Evolutionary conservation across 2,888 invertebrate genomes (phyloP), one percentile per base, ranked within the genome.

Genomic region (Dolichomitus sp.): DNA sequence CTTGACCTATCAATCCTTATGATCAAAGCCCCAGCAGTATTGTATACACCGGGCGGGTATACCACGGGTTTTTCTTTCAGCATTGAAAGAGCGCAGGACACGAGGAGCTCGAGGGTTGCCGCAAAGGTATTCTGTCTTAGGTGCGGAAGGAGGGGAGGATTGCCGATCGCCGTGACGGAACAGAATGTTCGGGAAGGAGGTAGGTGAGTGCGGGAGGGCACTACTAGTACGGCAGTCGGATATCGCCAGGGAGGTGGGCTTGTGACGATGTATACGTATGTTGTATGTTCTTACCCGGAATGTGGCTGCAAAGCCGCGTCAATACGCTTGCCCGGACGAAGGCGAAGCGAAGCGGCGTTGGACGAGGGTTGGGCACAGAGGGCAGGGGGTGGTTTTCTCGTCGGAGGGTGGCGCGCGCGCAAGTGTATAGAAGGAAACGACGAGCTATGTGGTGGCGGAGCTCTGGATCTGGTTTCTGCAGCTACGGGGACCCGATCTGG

Each of bases 291-390:
- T 90, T 88, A 85, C 84, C 86, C 83, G 89, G 90, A 91, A 91
- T 91, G 89, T 88, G 83, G 89, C 86, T 89, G 90, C 88, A 90
- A 90, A 91, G 91, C 86, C 88, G 88, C 91, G 90, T 92, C 92
- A 91, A 91, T 92, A 92, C 91, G 88, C 83, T 86, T 84, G 88
- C 87, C 89, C 88, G 89, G 88, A 86, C 87, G 79, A 74, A 80
- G 84, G 81, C 84, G 84, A 87, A 87, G 85, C 81, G 80, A n/a
- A n/a, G 78, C 77, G 77, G 80, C 79, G 80, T 77, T 69, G 83
- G 81, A 63, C 72, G 50, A 61, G 69, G 68, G 75, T 78, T 61
- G 63, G 70, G 83, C 73, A 84, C 79, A 78, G 84, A n/a, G 83
- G 76, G 76, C 72, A 61, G 65, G 68, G 80, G 68, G 42, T 80